Conservation (phyloP, 2,797 vertebrate species). For the Macropodus opercularis region DNA sequence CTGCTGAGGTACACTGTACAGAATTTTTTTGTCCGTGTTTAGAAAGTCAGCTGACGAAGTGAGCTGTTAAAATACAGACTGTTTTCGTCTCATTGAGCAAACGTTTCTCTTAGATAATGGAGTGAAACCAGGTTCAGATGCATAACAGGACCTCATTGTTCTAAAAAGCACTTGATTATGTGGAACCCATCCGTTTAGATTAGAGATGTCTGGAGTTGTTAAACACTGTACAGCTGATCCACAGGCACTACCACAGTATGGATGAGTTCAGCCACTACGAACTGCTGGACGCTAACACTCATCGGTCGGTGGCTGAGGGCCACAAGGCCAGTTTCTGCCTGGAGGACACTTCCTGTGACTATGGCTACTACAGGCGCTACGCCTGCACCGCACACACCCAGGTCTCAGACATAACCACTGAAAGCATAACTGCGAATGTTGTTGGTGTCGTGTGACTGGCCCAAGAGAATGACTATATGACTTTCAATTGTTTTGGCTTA, state of each 20-base stretch:
- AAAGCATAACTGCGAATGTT: slow-evolving; percentile 5
- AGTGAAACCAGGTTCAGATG: slow-evolving; percentile 24
- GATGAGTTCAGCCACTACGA: slow-evolving; percentile 99
- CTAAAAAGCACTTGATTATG: background rate
- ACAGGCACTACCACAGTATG: slow-evolving; percentile 98
- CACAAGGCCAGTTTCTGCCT: slow-evolving; percentile 99
- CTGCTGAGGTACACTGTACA: slow-evolving; percentile 44
- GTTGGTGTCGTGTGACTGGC: background rate
- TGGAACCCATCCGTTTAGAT: background rate
- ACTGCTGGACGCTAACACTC: slow-evolving; percentile 88
- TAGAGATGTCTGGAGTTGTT: background rate
- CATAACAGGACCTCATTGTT: background rate
- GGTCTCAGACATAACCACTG: slow-evolving; percentile 50
- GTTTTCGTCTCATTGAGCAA: slow-evolving; percentile 38
- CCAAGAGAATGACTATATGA: background rate
- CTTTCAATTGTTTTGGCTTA: background rate
- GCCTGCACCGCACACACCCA: slow-evolving; percentile 93
- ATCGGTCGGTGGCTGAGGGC: slow-evolving; percentile 93
- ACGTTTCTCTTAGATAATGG: slow-evolving; percentile 20
- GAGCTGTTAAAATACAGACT: slow-evolving; percentile 41
- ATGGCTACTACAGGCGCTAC: slow-evolving; percentile 93
- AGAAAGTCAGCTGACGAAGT: slow-evolving; percentile 39
- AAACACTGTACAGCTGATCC: slow-evolving; percentile 35
- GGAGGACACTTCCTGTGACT: slow-evolving; percentile 97
- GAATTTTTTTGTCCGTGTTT: slow-evolving; percentile 47